Evolutionary conservation across 2,113 vertebrate species (phyloP).

Genomic region (Prinia subflava): DNA sequence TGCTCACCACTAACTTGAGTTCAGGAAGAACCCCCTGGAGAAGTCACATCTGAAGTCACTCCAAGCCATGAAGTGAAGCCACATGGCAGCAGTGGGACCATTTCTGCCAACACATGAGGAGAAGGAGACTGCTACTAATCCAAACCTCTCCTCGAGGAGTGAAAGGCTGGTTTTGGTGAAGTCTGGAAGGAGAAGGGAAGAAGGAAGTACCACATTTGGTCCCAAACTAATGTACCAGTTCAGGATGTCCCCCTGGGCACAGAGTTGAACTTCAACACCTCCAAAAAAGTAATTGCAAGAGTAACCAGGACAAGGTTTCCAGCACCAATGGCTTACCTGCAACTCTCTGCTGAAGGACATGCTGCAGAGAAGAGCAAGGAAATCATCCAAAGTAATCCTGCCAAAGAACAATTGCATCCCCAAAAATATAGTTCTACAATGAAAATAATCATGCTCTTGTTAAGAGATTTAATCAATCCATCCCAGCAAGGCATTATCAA

Average conservation of each 20-base stretch:
- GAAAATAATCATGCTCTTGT: background rate
- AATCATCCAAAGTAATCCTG: background rate
- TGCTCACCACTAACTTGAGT: background rate
- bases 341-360: accelerated
- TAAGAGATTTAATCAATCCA: background rate
- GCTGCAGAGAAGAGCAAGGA: background rate
- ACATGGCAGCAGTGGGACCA: accelerated
- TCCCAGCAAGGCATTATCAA: background rate
- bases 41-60: background rate
- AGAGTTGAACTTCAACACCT: background rate
- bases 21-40: background rate
- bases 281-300: background rate
- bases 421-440: background rate
- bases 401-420: background rate
- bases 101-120: background rate
- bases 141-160: accelerated
- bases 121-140: background rate
- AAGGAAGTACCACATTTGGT: background rate
- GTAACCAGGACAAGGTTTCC: background rate
- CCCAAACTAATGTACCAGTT: accelerated
- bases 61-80: background rate
- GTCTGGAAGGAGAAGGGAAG: background rate
- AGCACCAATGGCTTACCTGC: background rate
- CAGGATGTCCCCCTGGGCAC: accelerated
- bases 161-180: background rate